Conservation (phyloP, 2,797 vertebrate species). For the Peromyscus eremicus region DNA sequence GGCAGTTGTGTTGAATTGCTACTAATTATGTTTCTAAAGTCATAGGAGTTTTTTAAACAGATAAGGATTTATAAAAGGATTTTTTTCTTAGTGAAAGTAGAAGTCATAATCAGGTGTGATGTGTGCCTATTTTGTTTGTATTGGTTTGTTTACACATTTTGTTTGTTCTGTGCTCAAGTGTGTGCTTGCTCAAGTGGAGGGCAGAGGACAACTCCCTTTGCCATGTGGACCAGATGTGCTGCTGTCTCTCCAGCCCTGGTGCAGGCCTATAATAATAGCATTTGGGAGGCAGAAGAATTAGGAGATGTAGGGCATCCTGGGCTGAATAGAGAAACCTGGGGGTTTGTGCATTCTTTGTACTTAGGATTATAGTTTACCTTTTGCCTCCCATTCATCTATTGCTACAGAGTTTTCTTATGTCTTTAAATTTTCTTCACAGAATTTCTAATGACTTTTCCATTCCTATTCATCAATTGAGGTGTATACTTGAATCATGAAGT, state of each 20-base stretch:
- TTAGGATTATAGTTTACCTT: not conserved
- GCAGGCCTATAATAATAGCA: not conserved
- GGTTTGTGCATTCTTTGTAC: not conserved
- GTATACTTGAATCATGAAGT: not conserved
- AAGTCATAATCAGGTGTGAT: not conserved
- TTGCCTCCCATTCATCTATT: not conserved
- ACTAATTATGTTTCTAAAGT: constrained; percentile 52
- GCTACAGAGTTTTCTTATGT: constrained; percentile 47
- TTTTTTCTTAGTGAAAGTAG: constrained; percentile 52
- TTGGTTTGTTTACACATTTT: not conserved
- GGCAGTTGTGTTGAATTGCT: constrained; percentile 38
- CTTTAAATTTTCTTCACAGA: constrained; percentile 57
- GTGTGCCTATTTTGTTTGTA: not conserved
- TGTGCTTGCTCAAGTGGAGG: not conserved
- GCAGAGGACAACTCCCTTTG: not conserved
- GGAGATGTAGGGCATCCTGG: not conserved
- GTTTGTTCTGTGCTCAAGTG: not conserved
- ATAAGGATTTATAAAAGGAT: not conserved
- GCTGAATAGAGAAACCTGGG: not conserved
- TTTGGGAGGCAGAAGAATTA: not conserved
- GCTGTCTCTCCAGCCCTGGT: not conserved
- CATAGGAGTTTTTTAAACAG: constrained; percentile 51
- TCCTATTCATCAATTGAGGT: not conserved
- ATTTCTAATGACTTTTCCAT: not conserved
- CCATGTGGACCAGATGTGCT: not conserved